A percentile compares a stretch with the other conserved stretches of the same genome.
Evolutionary conservation across 2,113 vertebrate genomes (phyloP).

Genomic region (Tretioscincus oriximinensis): DNA sequence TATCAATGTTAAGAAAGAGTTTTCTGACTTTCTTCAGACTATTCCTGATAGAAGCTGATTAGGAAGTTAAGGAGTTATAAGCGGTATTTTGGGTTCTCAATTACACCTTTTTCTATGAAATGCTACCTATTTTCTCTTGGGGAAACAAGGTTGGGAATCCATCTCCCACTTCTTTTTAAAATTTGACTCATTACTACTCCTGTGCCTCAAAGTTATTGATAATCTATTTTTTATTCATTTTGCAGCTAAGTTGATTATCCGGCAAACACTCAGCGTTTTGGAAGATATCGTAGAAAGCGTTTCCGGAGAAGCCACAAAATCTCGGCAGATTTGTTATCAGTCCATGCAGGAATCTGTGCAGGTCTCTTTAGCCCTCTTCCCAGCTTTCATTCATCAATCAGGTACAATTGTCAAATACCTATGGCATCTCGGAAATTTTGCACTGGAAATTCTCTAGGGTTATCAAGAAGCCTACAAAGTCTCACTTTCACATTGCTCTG

Average conservation of each 20-base stretch:
- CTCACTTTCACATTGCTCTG: neutral
- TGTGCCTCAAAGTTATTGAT: neutral
- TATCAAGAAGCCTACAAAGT: neutral
- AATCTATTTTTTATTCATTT: slow-evolving; percentile 35
- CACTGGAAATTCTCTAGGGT: neutral
- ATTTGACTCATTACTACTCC: neutral
- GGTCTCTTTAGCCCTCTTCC: slow-evolving; percentile 94
- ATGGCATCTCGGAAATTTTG: slow-evolving; percentile 17
- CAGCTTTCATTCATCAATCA: slow-evolving; percentile 95
- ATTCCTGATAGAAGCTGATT: too few relatives aligned
- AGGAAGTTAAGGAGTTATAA: too few relatives aligned
- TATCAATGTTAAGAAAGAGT: too few relatives aligned
- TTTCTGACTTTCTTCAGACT: too few relatives aligned
- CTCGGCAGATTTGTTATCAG: slow-evolving; percentile 97
- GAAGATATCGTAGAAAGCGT: slow-evolving; percentile 92
- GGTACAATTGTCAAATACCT: slow-evolving; percentile 75
- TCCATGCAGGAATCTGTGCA: slow-evolving; percentile 96
- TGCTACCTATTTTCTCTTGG: neutral
- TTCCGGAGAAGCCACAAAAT: slow-evolving; percentile 94
- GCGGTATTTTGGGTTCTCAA: too few relatives aligned
- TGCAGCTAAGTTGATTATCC: slow-evolving; percentile 89
- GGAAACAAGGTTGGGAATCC: neutral
- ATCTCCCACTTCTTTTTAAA: neutral
- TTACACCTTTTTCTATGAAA: neutral
- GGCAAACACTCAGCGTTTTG: slow-evolving; percentile 91